Evolutionary conservation across 2,888 invertebrate species (phyloP).

Genomic region (Asteroscopus sphinx): DNA sequence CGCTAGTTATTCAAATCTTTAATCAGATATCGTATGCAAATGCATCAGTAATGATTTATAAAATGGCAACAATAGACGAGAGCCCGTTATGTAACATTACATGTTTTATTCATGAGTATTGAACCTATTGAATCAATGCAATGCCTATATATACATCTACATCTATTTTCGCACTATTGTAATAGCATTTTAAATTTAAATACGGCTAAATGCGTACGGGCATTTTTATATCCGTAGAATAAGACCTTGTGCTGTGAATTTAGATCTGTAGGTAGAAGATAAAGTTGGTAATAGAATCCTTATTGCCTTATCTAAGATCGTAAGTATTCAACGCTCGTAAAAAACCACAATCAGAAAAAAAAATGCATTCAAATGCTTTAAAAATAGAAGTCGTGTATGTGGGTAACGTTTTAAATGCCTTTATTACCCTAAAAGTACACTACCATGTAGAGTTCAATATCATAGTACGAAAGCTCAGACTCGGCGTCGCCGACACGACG

Average conservation of each 20-base stretch:
- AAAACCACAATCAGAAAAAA: conserved; percentile 18
- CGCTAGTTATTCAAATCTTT: conserved; percentile 47
- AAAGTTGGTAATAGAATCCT: conserved; percentile 4
- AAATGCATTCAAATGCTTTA: conserved; percentile 17
- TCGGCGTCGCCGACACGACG: conserved; percentile 53
- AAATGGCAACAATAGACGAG: conserved; percentile 54
- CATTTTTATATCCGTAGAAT: conserved; percentile 27
- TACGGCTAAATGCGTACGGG: conserved; percentile 15
- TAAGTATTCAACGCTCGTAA: conserved; percentile 30
- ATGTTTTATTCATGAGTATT: conserved; percentile 54
- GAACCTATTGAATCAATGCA: conserved; percentile 32
- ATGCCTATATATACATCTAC: conserved; percentile 33
- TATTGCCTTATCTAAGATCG: conserved; percentile 8
- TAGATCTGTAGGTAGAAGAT: conserved; percentile 28
- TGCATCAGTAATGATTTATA: conserved; percentile 59
- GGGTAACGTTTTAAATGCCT: conserved; percentile 25
- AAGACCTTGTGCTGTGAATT: conserved; percentile 31
- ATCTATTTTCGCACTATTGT: conserved; percentile 55
- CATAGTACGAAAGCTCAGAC: conserved; percentile 40
- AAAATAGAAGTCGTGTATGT: conserved; percentile 24
- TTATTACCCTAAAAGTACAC: conserved; percentile 31
- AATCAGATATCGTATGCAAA: conserved; percentile 59
- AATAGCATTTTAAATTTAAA: conserved; percentile 42
- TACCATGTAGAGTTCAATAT: conserved; percentile 30
- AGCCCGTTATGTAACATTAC: conserved; percentile 59